Base-by-base conservation (phyloP, 2,113 vertebrate genomes). In the Nestor notabilis region DNA sequence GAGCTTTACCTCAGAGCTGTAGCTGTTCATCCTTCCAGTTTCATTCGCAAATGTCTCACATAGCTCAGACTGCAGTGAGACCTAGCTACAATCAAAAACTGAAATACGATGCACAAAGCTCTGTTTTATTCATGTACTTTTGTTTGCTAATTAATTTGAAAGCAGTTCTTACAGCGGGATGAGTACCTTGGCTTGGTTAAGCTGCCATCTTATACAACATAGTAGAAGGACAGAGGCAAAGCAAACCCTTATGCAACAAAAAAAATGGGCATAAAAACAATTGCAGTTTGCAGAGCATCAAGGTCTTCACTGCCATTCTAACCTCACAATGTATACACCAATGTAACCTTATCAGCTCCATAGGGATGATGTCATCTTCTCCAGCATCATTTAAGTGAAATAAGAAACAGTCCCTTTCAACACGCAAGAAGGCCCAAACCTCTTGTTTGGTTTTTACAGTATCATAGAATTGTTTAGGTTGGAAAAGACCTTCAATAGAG, bases 91-190 rank as follows among this genome's bases (percentile, higher is more conserved):
- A 72, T 69, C 17, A 92, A 93, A 95, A 81, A 31, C 80, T 91
- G 93, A 97, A 97, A 97, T 18, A 82, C 0, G 16, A 95, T 84
- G 47, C 90, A 74, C 87, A 58, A 70, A 58, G 72, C 61, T 93
- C 28, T 95, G 86, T 93, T 97, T 95, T 93, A 96, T 96, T 97
- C 80, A 93, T 87, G 61, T 56, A 69, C 65, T 74, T 85, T 52
- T 91, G 58, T 76, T 79, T 58, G 41, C n/a, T 53, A 94, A 43
- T 91, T 85, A 89, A 85, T 85, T 91, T 89, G 82, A 91, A 87
- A 87, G n/a, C 27, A 56, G 7, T 75, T 83, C 64, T 64, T 55
- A 66, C 11, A 96, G 44, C 21, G 31, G 49, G 39, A 80, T 63
- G 65, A 75, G 39, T 19, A 76, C 55, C 3, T 6, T 61, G 39